These are phyloP conservation scores for Camponotus floridanus DNA, from an alignment of 1,140 invertebrate species.

Conservation along the genomic window DNA sequence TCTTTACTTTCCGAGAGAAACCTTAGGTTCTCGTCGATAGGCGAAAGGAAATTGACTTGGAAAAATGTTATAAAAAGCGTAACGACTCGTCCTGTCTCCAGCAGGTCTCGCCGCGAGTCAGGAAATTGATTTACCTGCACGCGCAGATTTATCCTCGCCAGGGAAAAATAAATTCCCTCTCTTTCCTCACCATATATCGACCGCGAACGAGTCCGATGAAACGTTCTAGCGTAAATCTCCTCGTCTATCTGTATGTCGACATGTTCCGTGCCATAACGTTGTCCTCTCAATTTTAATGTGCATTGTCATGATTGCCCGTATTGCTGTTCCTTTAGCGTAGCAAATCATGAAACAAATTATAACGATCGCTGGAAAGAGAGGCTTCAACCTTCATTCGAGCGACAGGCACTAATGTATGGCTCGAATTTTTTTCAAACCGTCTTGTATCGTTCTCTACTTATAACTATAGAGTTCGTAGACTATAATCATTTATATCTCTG, in stretches of 20 bases:
- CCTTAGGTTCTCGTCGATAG: conserved; percentile 58
- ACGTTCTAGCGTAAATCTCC: conserved; percentile 37
- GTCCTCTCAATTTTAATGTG: conserved; percentile 29
- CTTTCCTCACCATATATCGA: conserved; percentile 46
- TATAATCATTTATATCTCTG: neutral
- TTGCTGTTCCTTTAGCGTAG: neutral
- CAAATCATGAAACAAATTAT: conserved; percentile 18
- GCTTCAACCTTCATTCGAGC: conserved; percentile 13
- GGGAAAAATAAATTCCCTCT: conserved; percentile 70
- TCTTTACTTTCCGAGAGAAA: neutral
- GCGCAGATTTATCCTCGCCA: conserved; percentile 68
- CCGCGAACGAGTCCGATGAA: conserved; percentile 49
- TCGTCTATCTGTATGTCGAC: conserved; percentile 29
- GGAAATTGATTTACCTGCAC: conserved; percentile 76
- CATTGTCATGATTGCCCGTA: neutral
- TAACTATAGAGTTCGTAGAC: neutral
- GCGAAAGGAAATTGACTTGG: conserved; percentile 74
- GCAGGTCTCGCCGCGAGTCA: conserved; percentile 63
- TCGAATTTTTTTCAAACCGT: conserved; percentile 16
- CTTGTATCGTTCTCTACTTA: neutral
- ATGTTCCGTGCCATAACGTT: conserved; percentile 13
- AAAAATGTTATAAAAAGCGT: conserved; percentile 71
- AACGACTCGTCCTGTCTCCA: conserved; percentile 69
- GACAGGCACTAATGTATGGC: neutral
- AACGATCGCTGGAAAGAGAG: neutral